Conservation (phyloP, 2,888 invertebrate genomes). For the Mythimna ferrago region DNA sequence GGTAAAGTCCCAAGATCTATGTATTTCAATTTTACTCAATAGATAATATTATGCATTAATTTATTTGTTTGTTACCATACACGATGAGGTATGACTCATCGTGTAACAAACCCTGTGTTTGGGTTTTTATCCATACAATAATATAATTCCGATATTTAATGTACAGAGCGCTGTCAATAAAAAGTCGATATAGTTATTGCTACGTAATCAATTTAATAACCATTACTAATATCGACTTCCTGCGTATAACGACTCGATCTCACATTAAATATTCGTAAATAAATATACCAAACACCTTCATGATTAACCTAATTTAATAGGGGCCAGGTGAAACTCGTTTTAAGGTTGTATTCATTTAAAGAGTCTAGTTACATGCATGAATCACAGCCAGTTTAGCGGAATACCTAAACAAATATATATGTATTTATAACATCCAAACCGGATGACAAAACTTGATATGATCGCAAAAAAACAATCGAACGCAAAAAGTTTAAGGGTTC, state of each 20-base stretch:
- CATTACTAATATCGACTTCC: constrained; percentile 19
- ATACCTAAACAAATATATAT: constrained; percentile 32
- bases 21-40: background rate
- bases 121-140: background rate
- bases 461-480: constrained; percentile 52
- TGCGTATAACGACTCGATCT: constrained; percentile 3
- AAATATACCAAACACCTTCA: constrained; percentile 22
- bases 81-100: background rate
- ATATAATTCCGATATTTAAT: background rate
- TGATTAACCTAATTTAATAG: constrained; percentile 20
- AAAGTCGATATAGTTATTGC: background rate
- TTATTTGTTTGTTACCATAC: background rate
- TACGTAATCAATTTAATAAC: constrained; percentile 17
- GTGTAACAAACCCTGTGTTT: background rate
- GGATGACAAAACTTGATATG: constrained; percentile 61
- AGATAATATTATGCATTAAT: background rate
- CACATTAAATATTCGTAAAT: constrained; percentile 9
- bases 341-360: constrained; percentile 33
- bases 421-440: constrained; percentile 37
- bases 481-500: constrained; percentile 51
- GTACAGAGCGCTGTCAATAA: background rate
- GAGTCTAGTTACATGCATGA: constrained; percentile 30
- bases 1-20: too few species aligned
- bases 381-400: constrained; percentile 27
- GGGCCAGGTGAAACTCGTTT: constrained; percentile 9